Conservation (phyloP, 2,113 vertebrate species). For the Hippocampus guttulatus region DNA sequence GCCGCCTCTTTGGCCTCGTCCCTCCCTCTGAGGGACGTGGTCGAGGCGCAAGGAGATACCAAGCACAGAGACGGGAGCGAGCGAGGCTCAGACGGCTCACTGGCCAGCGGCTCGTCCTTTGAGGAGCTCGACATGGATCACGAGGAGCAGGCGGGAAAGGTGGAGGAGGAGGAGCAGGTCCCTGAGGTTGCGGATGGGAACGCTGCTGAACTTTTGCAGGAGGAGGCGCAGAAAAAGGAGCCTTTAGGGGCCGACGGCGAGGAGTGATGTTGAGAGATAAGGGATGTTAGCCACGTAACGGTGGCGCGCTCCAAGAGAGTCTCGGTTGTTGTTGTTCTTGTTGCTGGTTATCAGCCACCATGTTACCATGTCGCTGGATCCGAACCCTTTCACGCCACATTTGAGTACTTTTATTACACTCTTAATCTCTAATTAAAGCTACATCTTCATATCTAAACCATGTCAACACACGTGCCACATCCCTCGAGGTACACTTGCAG, state of each 20-base stretch:
- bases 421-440: constrained; percentile 15
- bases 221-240: constrained; percentile 42
- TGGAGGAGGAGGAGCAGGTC: constrained; percentile 15
- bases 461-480: background rate
- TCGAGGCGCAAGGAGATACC: constrained; percentile 53
- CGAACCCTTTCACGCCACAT: constrained; percentile 5
- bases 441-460: constrained; percentile 7
- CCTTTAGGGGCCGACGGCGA: constrained; percentile 39
- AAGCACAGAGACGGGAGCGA: constrained; percentile 46
- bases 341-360: constrained; percentile 38
- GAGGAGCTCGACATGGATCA: constrained; percentile 92
- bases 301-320: constrained; percentile 32
- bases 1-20: constrained; percentile 73
- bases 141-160: constrained; percentile 39
- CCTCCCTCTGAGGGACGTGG: constrained; percentile 70
- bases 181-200: constrained; percentile 26
- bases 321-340: constrained; percentile 45
- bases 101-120: constrained; percentile 90
- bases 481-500: background rate
- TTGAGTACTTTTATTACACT: constrained; percentile 37
- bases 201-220: constrained; percentile 35
- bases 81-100: constrained; percentile 80
- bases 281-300: constrained; percentile 25
- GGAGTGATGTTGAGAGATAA: constrained; percentile 36
- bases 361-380: constrained; percentile 41